Percentiles rank a stretch among this genome's conserved stretches.
These are phyloP conservation scores for Rhodeus uyekii DNA, from an alignment of 2,797 vertebrate species.

Conservation along the genomic window DNA sequence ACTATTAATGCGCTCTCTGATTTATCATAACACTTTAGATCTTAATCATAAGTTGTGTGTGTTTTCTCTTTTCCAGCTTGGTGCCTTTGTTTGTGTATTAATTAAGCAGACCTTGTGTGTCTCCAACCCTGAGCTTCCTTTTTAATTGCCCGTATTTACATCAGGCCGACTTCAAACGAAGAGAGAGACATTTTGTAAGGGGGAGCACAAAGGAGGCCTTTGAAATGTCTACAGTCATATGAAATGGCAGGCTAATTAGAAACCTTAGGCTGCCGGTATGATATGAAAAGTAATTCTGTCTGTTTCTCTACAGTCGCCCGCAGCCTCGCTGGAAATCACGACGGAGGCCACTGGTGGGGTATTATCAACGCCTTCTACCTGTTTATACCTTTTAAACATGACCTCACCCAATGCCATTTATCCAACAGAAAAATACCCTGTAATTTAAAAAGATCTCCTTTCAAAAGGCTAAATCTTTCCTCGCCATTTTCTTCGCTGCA, in stretches of 20 bases:
- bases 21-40: conserved; percentile 93
- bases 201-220: conserved; percentile 89
- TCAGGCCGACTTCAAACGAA: conserved; percentile 94
- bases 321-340: conserved; percentile 61
- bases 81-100: conserved; percentile 97
- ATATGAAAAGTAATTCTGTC: conserved; percentile 83
- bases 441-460: conserved; percentile 77
- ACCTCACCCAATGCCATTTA: conserved; percentile 72
- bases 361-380: conserved; percentile 76
- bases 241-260: conserved; percentile 91
- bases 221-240: conserved; percentile 93
- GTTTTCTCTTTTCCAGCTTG: conserved; percentile 74
- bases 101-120: conserved; percentile 92
- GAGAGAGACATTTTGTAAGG: conserved; percentile 89
- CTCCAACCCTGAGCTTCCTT: conserved; percentile 86
- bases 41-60: conserved; percentile 86
- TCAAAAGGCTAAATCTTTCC: conserved; percentile 79
- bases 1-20: conserved; percentile 89
- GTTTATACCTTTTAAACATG: conserved; percentile 74
- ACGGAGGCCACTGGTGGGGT: conserved; percentile 73
- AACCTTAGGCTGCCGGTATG: conserved; percentile 85
- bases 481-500: conserved; percentile 72
- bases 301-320: conserved; percentile 69
- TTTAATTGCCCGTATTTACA: conserved; percentile 98
- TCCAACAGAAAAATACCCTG: conserved; percentile 75